Evolutionary conservation across 2,113 vertebrate species (phyloP).

Genomic region (Phasianus colchicus): DNA sequence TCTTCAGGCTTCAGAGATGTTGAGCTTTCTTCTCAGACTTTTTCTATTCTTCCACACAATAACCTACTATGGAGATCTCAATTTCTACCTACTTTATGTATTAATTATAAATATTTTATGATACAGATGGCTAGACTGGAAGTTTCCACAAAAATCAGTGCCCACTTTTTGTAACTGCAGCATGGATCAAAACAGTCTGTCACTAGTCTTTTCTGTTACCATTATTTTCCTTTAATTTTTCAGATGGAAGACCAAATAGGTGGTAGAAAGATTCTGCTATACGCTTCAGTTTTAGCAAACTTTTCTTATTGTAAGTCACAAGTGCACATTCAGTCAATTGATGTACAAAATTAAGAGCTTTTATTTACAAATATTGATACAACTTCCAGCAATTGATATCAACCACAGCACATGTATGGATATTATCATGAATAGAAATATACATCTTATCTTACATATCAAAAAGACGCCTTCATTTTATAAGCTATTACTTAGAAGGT

Average conservation of each 20-base stretch:
- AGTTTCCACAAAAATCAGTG: background rate
- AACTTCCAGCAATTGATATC: background rate
- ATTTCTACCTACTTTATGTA: background rate
- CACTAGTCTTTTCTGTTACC: background rate
- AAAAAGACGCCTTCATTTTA: background rate
- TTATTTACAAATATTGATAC: background rate
- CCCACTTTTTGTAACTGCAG: background rate
- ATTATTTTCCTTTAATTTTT: background rate
- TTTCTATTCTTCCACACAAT: background rate
- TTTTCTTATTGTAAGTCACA: background rate
- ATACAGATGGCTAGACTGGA: background rate
- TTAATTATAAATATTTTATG: background rate
- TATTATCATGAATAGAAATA: background rate
- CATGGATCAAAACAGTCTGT: background rate
- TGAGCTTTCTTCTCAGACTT: background rate
- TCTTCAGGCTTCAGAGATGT: background rate
- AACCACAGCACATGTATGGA: background rate
- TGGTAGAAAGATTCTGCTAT: fast-evolving
- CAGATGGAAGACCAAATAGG: background rate
- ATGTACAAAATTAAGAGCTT: background rate
- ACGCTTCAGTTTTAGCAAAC: background rate
- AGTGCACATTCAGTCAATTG: background rate
- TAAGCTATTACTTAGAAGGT: background rate
- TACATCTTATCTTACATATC: background rate
- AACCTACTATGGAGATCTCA: background rate